Evolutionary conservation across 2,113 vertebrate species (phyloP), one percentile per base, ranked within the genome.

Genomic region (Ciconia boyciana): DNA sequence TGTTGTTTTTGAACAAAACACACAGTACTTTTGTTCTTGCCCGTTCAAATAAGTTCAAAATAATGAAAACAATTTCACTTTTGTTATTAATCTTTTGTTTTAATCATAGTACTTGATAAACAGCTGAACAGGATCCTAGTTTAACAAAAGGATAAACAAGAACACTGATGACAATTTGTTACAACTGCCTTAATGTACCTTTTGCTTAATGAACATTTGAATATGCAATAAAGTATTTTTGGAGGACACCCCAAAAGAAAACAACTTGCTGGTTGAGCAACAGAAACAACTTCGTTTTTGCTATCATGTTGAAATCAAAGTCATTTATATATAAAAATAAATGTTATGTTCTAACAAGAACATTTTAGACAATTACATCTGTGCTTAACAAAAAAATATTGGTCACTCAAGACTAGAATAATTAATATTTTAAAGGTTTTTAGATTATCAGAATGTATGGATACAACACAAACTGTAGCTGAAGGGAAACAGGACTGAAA

Each of bases 211-310:
- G 97, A 98, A 97, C 93, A 95, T 96, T 58, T 94, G 95, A 96
- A 96, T 98, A 98, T 94, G 97, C 95, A 94, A 82, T 94, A 83
- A 93, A 94, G 84, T 78, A 87, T 95, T 98, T 95, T 93, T 95
- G 97, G 97, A 98, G 95, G 96, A 98, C 91, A 97, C 83, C 94
- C 97, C 97, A 97, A 97, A 98, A 98, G 95, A 98, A 98, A 98
- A 98, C 98, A 99, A 99, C 99, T 99, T 99, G 99, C 98, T 99
- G 99, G 99, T 98, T 99, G 98, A 99, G 98, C 98, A 99, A 98
- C 98, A 98, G 93, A 97, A 95, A 95, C 62, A 98, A 98, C 82
- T 90, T 98, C 95, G 89, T 97, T 93, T 97, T 96, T 98, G 96
- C 97, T 97, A 96, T 97, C 96, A 96, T 94, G 95, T 95, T 98